phyloP scores from a whole-genome alignment of 2,113 vertebrate genomes.

The Perca flavescens region DNA sequence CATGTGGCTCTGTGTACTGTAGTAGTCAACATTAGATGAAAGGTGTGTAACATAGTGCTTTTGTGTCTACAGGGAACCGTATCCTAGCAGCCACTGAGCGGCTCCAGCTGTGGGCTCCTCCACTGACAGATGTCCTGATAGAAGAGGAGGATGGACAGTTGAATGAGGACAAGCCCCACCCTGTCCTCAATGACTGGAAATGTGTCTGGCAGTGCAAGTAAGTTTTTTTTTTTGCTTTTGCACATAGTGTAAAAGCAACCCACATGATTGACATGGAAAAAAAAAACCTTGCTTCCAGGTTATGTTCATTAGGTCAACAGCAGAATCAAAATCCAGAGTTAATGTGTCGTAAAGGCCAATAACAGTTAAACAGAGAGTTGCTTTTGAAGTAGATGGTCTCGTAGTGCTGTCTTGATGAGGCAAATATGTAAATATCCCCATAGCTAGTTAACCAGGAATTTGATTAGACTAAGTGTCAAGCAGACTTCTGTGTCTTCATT shows the following conservation, averaged over 20 bases:
- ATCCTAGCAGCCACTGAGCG: constrained; percentile 95
- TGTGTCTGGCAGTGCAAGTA: constrained; percentile 99
- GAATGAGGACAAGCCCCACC: constrained; percentile 88
- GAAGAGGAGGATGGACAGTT: constrained; percentile 89
- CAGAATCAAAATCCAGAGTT: not conserved
- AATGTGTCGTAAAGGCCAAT: not conserved
- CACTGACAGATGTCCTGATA: constrained; percentile 88
- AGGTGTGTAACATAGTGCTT: constrained; percentile 56
- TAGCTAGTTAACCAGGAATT: not conserved
- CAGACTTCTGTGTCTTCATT: not conserved
- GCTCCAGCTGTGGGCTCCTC: constrained; percentile 96
- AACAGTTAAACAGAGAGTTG: not conserved
- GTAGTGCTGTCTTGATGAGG: not conserved
- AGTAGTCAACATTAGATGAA: constrained; percentile 28
- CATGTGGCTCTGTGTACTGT: constrained; percentile 39
- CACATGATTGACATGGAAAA: not conserved
- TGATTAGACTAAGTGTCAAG: not conserved
- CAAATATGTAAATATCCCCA: not conserved
- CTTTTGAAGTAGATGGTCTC: not conserved
- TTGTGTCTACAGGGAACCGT: constrained; percentile 90
- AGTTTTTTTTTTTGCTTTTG: constrained; percentile 55
- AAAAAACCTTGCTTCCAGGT: not conserved
- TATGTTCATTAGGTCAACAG: not conserved
- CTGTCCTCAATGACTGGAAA: constrained; percentile 95
- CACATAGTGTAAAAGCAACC: not conserved